Evolutionary conservation across 2,888 invertebrate species (phyloP), one percentile per base, ranked within the genome.

Genomic region (Hybos culiciformis): DNA sequence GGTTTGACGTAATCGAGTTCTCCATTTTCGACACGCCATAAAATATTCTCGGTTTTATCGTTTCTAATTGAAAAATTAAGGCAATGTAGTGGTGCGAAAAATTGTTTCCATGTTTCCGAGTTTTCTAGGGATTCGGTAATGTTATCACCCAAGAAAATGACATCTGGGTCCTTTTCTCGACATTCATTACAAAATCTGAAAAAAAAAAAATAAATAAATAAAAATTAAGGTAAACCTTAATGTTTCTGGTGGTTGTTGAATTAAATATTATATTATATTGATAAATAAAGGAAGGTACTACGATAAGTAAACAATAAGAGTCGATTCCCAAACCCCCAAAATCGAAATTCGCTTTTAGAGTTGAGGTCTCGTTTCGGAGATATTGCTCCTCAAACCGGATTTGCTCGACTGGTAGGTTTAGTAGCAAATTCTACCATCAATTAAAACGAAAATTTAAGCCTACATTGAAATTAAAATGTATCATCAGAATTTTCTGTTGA

Each of bases 71-170:
- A 90, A 50, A 66, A 66, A 66, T 92, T 92, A 53, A 92, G 75
- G 61, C 86, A 83, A 66, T 93, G 92, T 61, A 93, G 72, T 2
- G 91, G 92, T 44, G 84, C 88, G 73, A 91, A 91, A 70, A 84
- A 77, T 56, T 84, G 81, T 60, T 85, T 81, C 91, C 91, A 93
- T 39, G 87, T 76, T 67, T 85, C 83, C 15, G 85, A 83, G 54
- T 84, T 82, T 57, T 82, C 80, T 54, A 92, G 67, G 38, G 84
- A 79, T 66, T 84, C 82, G 46, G 92, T 70, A 51, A 91, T 77
- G 37, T 88, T 88, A 67, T 92, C 93, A 1, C 92, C 93, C 50
- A 92, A 76, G 56, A 92, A 87, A 53, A 92, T 77, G 23, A 92
- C 88, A 63, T 93, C 92, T 12, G 88, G 90, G 67, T 93, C 92